Conservation (phyloP, 2,797 vertebrate genomes). For the Propithecus deckenii region DNA sequence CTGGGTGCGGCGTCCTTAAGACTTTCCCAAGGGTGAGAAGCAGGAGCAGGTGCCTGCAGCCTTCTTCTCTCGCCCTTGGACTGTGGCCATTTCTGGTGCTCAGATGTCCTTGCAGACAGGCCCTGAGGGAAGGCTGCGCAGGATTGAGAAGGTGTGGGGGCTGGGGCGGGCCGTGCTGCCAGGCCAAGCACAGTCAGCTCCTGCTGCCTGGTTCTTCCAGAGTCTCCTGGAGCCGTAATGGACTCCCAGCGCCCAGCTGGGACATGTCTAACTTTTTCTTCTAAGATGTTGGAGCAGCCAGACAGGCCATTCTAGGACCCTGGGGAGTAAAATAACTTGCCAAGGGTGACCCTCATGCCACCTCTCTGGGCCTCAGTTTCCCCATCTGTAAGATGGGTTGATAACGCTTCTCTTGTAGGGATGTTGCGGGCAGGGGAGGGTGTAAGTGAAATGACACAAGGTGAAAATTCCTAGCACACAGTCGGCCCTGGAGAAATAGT, state of each 20-base stretch:
- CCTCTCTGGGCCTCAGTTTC: background rate
- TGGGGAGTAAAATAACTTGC: background rate
- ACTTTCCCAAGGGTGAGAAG: background rate
- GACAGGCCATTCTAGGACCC: background rate
- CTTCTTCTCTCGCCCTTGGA: background rate
- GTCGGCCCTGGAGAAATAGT: background rate
- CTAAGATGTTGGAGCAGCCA: background rate
- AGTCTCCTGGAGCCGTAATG: background rate
- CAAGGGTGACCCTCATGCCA: background rate
- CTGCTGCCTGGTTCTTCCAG: background rate
- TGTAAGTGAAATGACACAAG: background rate
- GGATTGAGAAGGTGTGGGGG: background rate
- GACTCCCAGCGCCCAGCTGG: background rate
- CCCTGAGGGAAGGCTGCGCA: background rate
- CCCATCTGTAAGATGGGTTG: background rate
- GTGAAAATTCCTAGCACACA: background rate
- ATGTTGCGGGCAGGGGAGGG: background rate
- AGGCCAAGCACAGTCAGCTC: background rate
- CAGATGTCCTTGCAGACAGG: background rate
- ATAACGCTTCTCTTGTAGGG: background rate
- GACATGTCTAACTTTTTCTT: background rate
- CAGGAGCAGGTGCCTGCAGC: background rate
- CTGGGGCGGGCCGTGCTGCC: background rate
- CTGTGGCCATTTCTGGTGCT: background rate
- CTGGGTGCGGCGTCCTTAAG: background rate